Conservation (phyloP, 2,113 vertebrate species). For the Halichoerus grypus region DNA sequence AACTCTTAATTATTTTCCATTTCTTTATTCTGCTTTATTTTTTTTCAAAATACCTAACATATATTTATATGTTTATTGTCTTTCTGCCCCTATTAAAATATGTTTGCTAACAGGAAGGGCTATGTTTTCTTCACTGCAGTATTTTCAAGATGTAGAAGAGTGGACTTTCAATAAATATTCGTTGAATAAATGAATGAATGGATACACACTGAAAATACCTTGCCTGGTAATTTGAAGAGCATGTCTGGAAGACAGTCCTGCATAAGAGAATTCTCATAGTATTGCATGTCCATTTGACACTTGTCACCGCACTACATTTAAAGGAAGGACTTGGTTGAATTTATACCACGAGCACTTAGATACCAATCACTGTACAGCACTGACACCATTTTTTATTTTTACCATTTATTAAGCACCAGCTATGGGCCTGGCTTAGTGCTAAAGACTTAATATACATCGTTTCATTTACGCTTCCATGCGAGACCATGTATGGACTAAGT, state of each 20-base stretch:
- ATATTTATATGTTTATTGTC: background rate
- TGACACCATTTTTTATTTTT: background rate
- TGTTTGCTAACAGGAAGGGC: background rate
- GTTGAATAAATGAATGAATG: background rate
- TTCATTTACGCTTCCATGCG: background rate
- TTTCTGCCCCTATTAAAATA: background rate
- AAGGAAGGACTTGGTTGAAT: background rate
- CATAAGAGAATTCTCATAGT: background rate
- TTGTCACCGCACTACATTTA: background rate
- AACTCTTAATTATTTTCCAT: background rate
- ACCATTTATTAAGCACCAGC: background rate
- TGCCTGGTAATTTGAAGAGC: background rate
- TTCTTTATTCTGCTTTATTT: background rate
- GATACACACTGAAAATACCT: background rate
- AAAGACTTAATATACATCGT: background rate
- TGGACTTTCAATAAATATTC: background rate
- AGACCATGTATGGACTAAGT: background rate
- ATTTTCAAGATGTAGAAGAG: background rate
- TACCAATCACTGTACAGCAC: fast-evolving
- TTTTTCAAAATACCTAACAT: background rate
- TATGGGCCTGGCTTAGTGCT: background rate
- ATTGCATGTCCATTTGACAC: background rate
- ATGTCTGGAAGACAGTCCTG: background rate
- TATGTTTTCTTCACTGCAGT: background rate
- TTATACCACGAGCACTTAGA: background rate